Evolutionary conservation across 1,140 invertebrate genomes (phyloP).

Genomic region (Ceratitis capitata): DNA sequence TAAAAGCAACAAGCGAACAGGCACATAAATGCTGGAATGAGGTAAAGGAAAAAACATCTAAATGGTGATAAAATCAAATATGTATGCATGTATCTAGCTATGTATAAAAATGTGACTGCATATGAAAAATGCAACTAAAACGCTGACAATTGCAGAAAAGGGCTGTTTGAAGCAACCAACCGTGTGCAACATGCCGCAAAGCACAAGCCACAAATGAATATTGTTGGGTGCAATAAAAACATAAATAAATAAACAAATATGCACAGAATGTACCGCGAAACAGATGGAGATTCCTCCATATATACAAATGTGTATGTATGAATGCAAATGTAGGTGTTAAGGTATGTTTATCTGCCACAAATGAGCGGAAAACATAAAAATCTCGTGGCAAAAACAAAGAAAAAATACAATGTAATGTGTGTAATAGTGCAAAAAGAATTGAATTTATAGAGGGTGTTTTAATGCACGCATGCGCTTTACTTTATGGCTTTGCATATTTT

Average conservation of each 20-base stretch:
- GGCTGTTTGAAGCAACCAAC: not conserved
- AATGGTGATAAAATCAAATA: not conserved
- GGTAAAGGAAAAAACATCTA: not conserved
- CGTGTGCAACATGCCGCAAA: conserved; percentile 15
- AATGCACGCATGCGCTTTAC: conserved; percentile 8
- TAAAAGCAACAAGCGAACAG: not conserved
- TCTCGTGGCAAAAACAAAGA: not conserved
- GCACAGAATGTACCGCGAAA: not conserved
- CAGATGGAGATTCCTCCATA: not conserved
- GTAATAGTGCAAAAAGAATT: not conserved
- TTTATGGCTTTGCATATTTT: not conserved
- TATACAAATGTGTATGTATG: not conserved
- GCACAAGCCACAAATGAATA: conserved; percentile 8
- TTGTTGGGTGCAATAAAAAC: not conserved
- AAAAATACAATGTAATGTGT: not conserved
- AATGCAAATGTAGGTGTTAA: not conserved
- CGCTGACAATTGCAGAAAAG: not conserved
- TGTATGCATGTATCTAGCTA: too few relatives aligned
- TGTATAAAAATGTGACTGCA: not conserved
- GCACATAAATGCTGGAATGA: not conserved
- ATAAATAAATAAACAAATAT: not conserved
- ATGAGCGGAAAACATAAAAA: conserved; percentile 34
- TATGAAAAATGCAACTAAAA: not conserved
- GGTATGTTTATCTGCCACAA: conserved; percentile 20
- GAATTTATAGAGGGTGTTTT: not conserved